Conservation (phyloP, 2,888 invertebrate species). For the Drosophila pseudotalamancana region DNA sequence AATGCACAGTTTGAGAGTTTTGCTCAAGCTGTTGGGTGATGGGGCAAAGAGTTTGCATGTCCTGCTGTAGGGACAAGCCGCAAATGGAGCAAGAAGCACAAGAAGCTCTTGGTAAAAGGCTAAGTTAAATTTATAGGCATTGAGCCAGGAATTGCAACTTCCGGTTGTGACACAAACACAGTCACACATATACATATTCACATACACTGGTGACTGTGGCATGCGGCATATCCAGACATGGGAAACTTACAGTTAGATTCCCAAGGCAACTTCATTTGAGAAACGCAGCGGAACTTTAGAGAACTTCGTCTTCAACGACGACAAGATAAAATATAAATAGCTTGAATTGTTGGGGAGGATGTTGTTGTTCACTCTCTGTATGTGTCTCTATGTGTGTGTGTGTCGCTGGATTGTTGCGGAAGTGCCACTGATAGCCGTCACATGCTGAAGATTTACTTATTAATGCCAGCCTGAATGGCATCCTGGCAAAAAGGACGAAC, state of each 20-base stretch:
- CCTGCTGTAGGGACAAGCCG: conserved; percentile 12
- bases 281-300: conserved; percentile 63
- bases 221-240: conserved; percentile 31
- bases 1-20: conserved; percentile 29
- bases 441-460: conserved; percentile 77
- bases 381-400: neutral
- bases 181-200: conserved; percentile 2
- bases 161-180: conserved; percentile 56
- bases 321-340: conserved; percentile 79
- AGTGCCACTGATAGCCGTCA: conserved; percentile 77
- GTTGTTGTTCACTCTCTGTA: conserved; percentile 1
- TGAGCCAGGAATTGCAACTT: conserved; percentile 72
- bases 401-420: conserved; percentile 40
- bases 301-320: conserved; percentile 56
- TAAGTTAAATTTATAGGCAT: conserved; percentile 76
- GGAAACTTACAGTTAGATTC: conserved; percentile 48
- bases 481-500: conserved; percentile 49
- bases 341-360: conserved; percentile 47
- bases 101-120: conserved; percentile 49
- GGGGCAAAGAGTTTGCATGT: conserved; percentile 20
- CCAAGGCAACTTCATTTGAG: conserved; percentile 53
- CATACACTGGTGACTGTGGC: conserved; percentile 5
- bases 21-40: conserved; percentile 21
- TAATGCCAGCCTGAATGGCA: conserved; percentile 70
- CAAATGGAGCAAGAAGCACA: conserved; percentile 40